These are phyloP conservation scores for Pomacea maculata DNA, from an alignment of 1,140 invertebrate species.

Conservation along the genomic window DNA sequence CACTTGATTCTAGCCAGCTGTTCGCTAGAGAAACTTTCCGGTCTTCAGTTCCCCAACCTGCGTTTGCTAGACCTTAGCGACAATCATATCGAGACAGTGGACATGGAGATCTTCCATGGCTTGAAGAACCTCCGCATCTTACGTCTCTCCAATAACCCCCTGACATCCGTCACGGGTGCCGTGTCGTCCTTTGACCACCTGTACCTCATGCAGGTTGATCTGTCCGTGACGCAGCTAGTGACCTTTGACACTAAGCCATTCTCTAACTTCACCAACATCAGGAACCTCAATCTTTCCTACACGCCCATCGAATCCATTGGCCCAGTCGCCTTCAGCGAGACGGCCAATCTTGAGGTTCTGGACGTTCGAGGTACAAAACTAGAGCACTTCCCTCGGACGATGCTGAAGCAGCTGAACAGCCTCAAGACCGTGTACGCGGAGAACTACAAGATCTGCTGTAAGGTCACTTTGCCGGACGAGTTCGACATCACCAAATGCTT, in stretches of 20 bases:
- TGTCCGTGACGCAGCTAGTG: slow-evolving; percentile 22
- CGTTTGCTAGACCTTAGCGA: slow-evolving; percentile 16
- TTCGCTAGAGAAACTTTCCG: background rate
- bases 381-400: slow-evolving; percentile 14
- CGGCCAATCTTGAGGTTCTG: slow-evolving; percentile 16
- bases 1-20: slow-evolving; percentile 15
- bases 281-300: slow-evolving; percentile 19
- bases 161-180: slow-evolving; percentile 40
- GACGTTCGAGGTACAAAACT: slow-evolving; percentile 20
- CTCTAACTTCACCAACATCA: slow-evolving; percentile 34
- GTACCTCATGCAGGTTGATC: slow-evolving; percentile 13
- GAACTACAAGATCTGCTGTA: slow-evolving; percentile 39
- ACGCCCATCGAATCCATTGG: slow-evolving; percentile 7
- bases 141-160: slow-evolving; percentile 21
- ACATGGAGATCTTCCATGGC: slow-evolving; percentile 4
- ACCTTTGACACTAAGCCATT: slow-evolving; percentile 33
- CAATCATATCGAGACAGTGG: slow-evolving; percentile 13
- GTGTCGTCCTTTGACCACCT: slow-evolving; percentile 39
- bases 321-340: slow-evolving; percentile 8
- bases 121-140: slow-evolving; percentile 11
- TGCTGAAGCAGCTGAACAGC: slow-evolving; percentile 28
- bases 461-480: slow-evolving; percentile 13
- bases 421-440: slow-evolving; percentile 32
- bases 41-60: slow-evolving; percentile 21
- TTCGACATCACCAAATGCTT: slow-evolving; percentile 31